phyloP scores from a whole-genome alignment of 2,113 vertebrate species.

The Anolis carolinensis region DNA sequence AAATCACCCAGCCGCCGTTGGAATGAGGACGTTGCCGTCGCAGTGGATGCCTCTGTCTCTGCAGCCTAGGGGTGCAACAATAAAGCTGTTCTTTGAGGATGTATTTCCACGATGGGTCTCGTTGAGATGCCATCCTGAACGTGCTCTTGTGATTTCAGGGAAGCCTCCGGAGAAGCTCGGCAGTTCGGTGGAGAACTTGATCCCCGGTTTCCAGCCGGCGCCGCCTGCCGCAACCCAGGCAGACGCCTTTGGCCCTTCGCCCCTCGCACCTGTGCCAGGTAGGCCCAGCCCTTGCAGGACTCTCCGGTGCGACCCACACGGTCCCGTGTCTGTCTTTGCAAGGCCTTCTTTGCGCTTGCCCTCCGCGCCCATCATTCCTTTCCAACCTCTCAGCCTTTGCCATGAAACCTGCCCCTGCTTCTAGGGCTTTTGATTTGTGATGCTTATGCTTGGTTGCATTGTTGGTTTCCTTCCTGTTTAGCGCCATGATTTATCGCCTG shows the following conservation, averaged over 20 bases:
- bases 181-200: conserved; percentile 84
- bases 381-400: neutral
- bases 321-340: neutral
- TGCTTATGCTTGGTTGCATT: neutral
- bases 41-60: too few relatives aligned
- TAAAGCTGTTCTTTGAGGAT: too few relatives aligned
- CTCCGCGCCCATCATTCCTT: neutral
- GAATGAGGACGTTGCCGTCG: too few relatives aligned
- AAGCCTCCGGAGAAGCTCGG: conserved; percentile 82
- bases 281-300: conserved; percentile 22
- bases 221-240: conserved; percentile 55
- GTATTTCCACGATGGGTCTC: too few relatives aligned
- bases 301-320: neutral
- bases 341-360: too few relatives aligned
- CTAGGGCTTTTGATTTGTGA: neutral
- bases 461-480: neutral
- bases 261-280: conserved; percentile 86
- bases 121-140: neutral
- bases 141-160: conserved; percentile 67
- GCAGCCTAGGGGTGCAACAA: too few relatives aligned
- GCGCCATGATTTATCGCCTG: neutral
- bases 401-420: neutral
- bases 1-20: too few relatives aligned
- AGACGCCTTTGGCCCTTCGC: conserved; percentile 75
- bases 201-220: conserved; percentile 80